Evolutionary conservation across 2,888 invertebrate genomes (phyloP).

Genomic region (Drosophila buzzatii): DNA sequence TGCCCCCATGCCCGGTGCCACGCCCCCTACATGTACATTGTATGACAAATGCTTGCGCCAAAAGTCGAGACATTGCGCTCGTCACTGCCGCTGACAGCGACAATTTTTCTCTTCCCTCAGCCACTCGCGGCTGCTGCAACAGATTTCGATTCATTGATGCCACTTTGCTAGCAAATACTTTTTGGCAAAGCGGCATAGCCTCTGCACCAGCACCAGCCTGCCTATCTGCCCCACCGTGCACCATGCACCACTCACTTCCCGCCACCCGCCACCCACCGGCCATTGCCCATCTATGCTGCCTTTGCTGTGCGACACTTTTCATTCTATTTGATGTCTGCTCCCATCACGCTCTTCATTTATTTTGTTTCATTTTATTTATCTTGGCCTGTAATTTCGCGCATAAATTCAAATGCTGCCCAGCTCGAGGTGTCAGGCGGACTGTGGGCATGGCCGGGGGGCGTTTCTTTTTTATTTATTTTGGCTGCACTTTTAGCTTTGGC

Average conservation of each 20-base stretch:
- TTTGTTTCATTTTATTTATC: conserved; percentile 56
- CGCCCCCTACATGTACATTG: conserved; percentile 17
- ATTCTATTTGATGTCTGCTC: conserved; percentile 74
- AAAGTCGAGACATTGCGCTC: conserved; percentile 64
- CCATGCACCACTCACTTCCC: background rate
- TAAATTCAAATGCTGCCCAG: conserved; percentile 63
- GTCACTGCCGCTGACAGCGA: conserved; percentile 65
- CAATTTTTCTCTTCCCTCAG: conserved; percentile 63
- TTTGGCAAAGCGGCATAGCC: conserved; percentile 70
- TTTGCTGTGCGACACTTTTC: conserved; percentile 46
- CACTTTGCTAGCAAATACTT: conserved; percentile 75
- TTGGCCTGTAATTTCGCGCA: conserved; percentile 75
- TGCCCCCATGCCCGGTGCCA: conserved; percentile 29
- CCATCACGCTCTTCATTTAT: conserved; percentile 60
- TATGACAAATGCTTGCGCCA: conserved; percentile 55
- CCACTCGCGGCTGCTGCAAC: conserved; percentile 18
- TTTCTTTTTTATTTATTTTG: conserved; percentile 62
- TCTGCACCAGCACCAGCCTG: conserved; percentile 18
- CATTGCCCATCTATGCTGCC: background rate
- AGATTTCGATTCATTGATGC: conserved; percentile 75
- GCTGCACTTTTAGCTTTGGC: conserved; percentile 44
- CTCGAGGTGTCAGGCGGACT: conserved; percentile 48
- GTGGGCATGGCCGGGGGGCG: background rate
- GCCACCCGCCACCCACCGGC: background rate
- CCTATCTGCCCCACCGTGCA: conserved; percentile 8